Evolutionary conservation across 2,888 invertebrate species (phyloP), one percentile per base, ranked within the genome.

Genomic region (Aporophyla lueneburgensis): DNA sequence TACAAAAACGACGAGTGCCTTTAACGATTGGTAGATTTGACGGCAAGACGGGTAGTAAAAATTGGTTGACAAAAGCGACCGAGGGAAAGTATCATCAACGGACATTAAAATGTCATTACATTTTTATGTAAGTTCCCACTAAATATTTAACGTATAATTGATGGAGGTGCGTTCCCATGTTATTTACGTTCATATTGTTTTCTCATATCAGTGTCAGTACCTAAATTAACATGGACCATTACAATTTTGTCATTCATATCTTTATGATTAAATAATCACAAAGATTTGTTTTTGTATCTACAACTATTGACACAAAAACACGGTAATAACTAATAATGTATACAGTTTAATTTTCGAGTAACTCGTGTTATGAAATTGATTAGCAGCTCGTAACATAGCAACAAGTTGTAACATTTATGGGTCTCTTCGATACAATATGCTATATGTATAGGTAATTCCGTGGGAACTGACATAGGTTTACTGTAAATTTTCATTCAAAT

Each of bases 31-130:
- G 51, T 53, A 69, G 54, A 43, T 66, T 76, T 74, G 63, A 74
- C 49, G 62, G 6, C 67, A 54, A 62, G 78, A 72, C 9, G 19
- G 24, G 27, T n/a, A 49, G 46, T 56, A 62, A 72, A 72, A 83
- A 83, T 69, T 61, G 62, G 10, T 67, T 76, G 71, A 81, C 75
- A 58, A 71, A 66, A 80, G 62, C 61, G 51, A 70, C 74, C 27
- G 62, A 78, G 59, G 58, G 67, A 74, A 86, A 83, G 74, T 74
- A 68, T 74, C 65, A 66, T 81, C 67, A 27, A 67, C 27, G 59
- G 74, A 74, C 84, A 88, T 86, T 87, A 87, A 81, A 86, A 88
- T 82, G 81, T 76, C 87, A 83, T 87, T 87, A 87, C 66, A 77
- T 67, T 79, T 70, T 78, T 66, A 78, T 81, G 24, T 66, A 75